These are phyloP conservation scores for Scolopax mira DNA, from an alignment of 2,113 vertebrate species.

Conservation along the genomic window DNA sequence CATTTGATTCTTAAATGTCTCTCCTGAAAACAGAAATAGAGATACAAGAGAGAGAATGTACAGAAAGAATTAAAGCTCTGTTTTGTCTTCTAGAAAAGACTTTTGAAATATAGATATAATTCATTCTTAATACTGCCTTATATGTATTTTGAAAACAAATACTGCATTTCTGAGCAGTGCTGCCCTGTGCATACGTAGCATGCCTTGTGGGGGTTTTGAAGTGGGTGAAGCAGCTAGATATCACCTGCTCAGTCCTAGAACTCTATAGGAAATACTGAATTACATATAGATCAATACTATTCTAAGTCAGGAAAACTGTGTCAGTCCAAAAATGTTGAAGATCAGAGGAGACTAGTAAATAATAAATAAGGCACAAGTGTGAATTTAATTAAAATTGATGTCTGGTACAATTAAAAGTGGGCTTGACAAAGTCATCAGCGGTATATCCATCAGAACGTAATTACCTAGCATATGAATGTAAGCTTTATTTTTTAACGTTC, in stretches of 20 bases:
- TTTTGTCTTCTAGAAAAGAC: neutral
- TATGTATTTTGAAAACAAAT: neutral
- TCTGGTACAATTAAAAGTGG: neutral
- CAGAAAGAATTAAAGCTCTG: neutral
- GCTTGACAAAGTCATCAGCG: neutral
- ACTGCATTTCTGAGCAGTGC: neutral
- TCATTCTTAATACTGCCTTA: neutral
- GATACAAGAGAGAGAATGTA: neutral
- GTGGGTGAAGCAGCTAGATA: neutral
- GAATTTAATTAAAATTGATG: neutral
- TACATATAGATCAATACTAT: neutral
- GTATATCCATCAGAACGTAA: neutral
- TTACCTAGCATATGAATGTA: neutral
- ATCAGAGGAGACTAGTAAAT: neutral
- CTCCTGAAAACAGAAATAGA: neutral
- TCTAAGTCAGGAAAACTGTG: neutral
- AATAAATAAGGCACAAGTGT: neutral
- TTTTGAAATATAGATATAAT: neutral
- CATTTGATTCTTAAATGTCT: neutral
- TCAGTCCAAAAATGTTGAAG: neutral
- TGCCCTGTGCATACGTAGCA: neutral
- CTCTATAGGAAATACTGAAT: neutral
- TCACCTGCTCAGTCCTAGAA: neutral
- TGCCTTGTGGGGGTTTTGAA: neutral
- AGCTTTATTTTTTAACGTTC: neutral